Conservation (phyloP, 2,888 invertebrate species). For the Reticulitermes lucifugus region DNA sequence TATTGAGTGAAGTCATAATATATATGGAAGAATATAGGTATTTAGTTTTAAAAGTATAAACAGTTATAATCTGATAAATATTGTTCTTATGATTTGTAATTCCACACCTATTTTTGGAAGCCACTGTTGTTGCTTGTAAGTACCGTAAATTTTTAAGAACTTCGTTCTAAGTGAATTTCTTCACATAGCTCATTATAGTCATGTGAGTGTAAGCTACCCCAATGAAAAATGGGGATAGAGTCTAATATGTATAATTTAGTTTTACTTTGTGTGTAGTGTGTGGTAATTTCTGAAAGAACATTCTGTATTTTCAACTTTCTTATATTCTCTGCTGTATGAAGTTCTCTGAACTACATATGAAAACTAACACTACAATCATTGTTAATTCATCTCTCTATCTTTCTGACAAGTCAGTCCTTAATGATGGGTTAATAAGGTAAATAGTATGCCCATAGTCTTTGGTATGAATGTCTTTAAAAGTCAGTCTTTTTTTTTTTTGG, state of each 20-base stretch:
- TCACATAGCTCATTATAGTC: background rate
- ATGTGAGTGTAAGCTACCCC: background rate
- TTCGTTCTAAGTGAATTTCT: background rate
- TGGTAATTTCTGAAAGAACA: background rate
- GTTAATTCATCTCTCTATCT: slow-evolving; percentile 64
- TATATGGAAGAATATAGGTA: background rate
- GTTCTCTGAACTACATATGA: background rate
- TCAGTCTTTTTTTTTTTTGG: slow-evolving; percentile 10
- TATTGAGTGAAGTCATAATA: background rate
- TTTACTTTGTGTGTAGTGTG: background rate
- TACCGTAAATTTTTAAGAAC: slow-evolving; percentile 8
- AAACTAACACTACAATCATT: slow-evolving; percentile 32
- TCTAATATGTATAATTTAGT: background rate
- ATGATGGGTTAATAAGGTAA: slow-evolving; percentile 66
- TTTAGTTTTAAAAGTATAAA: background rate
- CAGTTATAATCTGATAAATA: background rate
- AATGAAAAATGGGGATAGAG: background rate
- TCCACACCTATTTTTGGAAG: slow-evolving; percentile 47
- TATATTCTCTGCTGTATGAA: background rate
- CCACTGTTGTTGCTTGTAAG: slow-evolving; percentile 45
- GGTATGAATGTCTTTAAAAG: slow-evolving; percentile 46
- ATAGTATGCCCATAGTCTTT: slow-evolving; percentile 50
- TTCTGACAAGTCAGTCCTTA: slow-evolving; percentile 66
- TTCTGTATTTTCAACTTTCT: slow-evolving; percentile 14
- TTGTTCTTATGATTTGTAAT: slow-evolving; percentile 35